Evolutionary conservation across 2,888 invertebrate species (phyloP).

Genomic region (Stenodera caucasica): DNA sequence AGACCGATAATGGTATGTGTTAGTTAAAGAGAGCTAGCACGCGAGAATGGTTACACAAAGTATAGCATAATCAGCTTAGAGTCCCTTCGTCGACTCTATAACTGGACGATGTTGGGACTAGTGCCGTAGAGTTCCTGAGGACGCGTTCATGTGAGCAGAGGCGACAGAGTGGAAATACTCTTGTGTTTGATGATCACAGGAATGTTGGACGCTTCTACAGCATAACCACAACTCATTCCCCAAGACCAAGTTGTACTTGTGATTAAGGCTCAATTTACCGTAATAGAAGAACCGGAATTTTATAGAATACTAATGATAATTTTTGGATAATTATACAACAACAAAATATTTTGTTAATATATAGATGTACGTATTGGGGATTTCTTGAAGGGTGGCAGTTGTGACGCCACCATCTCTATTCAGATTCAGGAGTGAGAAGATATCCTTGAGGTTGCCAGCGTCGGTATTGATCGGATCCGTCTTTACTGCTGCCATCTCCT

Average conservation of each 20-base stretch:
- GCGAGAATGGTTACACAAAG: constrained; percentile 53
- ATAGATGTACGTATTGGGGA: no score
- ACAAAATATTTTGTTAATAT: no score
- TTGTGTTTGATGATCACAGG: constrained; percentile 48
- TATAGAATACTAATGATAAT: no score
- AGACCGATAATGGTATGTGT: constrained; percentile 18
- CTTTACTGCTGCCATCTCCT: constrained; percentile 32
- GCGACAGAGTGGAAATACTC: constrained; percentile 51
- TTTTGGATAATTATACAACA: no score
- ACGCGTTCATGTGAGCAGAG: constrained; percentile 52
- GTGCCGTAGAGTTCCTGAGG: constrained; percentile 48
- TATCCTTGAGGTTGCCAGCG: constrained; percentile 49
- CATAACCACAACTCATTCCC: constrained; percentile 20
- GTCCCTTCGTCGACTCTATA: constrained; percentile 25
- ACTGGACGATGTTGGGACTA: constrained; percentile 29
- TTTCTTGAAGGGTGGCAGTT: neutral
- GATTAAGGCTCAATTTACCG: constrained; percentile 14
- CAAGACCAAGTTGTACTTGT: constrained; percentile 14
- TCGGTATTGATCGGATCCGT: constrained; percentile 52
- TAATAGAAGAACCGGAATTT: constrained; percentile 11
- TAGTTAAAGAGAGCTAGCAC: constrained; percentile 46
- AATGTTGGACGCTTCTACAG: constrained; percentile 21
- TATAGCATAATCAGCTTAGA: constrained; percentile 53
- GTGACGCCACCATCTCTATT: neutral
- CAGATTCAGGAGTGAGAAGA: constrained; percentile 21